phyloP scores from a whole-genome alignment of 2,888 invertebrate species.

The Pediacus dermestoides region DNA sequence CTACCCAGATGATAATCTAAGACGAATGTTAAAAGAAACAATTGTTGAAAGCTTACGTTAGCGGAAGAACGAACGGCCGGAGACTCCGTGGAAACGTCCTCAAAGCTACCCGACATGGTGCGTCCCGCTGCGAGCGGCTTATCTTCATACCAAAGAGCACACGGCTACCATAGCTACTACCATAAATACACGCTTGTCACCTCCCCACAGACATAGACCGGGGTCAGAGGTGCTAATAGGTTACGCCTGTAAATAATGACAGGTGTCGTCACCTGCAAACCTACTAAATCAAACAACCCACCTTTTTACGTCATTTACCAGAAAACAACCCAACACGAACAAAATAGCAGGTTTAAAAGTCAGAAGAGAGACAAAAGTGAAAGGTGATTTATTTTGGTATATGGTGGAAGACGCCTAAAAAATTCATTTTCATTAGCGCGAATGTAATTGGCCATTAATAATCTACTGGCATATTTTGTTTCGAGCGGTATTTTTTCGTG shows the following conservation, averaged over 20 bases:
- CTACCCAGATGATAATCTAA: slow-evolving; percentile 18
- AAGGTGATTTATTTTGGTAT: no score
- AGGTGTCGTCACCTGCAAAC: slow-evolving; percentile 25
- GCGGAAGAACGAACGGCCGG: slow-evolving; percentile 17
- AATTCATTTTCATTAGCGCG: no score
- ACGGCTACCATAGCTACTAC: slow-evolving; percentile 27
- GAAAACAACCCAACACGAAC: no score
- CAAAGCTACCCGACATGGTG: slow-evolving; percentile 21
- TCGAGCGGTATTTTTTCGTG: no score
- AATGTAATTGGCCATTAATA: no score
- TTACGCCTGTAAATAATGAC: slow-evolving; percentile 26
- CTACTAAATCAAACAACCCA: slow-evolving; percentile 6
- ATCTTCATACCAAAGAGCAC: slow-evolving; percentile 23
- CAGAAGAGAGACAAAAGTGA: no score
- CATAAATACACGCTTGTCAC: slow-evolving; percentile 30
- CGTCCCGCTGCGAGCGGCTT: slow-evolving; percentile 30
- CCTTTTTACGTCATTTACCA: no score
- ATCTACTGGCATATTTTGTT: no score
- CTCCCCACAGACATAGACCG: slow-evolving; percentile 22
- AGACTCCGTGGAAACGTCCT: slow-evolving; percentile 6
- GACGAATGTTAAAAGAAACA: slow-evolving; percentile 9
- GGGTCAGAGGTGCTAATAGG: slow-evolving; percentile 32
- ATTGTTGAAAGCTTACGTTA: slow-evolving; percentile 20
- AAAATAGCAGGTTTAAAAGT: no score
- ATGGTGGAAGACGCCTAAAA: no score